A percentile compares a stretch with the other conserved stretches of the same genome.
These are phyloP conservation scores for Thera britannica DNA, from an alignment of 2,888 invertebrate genomes.

Conservation along the genomic window DNA sequence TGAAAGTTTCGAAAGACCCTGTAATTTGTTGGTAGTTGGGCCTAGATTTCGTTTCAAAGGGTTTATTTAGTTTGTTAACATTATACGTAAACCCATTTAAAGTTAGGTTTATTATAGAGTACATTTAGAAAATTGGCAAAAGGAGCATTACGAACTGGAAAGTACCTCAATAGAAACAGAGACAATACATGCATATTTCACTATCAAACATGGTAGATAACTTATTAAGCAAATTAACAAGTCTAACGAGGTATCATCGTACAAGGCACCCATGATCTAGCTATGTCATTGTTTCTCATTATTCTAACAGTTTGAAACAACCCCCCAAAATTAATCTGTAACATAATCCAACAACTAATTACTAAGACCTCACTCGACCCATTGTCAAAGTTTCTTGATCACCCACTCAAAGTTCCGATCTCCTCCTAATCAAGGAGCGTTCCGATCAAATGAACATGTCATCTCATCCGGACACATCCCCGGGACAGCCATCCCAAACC, in stretches of 20 bases:
- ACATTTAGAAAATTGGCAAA: not conserved
- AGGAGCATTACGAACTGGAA: too few relatives aligned
- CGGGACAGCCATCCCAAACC: constrained; percentile 14
- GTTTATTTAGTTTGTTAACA: constrained; percentile 9
- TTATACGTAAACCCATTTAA: constrained; percentile 9
- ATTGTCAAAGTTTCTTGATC: constrained; percentile 30
- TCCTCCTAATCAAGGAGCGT: constrained; percentile 32
- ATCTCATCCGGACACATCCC: constrained; percentile 37
- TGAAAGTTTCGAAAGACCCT: constrained; percentile 14
- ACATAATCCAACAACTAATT: constrained; percentile 23
- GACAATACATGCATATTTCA: too few relatives aligned
- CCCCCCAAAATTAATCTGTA: constrained; percentile 15
- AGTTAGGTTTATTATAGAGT: constrained; percentile 10
- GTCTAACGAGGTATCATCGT: too few relatives aligned
- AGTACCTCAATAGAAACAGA: too few relatives aligned
- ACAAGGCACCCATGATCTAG: too few relatives aligned
- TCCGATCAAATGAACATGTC: constrained; percentile 44
- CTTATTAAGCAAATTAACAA: too few relatives aligned
- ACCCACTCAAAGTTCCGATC: constrained; percentile 21
- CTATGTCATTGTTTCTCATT: too few relatives aligned
- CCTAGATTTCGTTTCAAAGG: constrained; percentile 24
- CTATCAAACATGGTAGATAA: too few relatives aligned
- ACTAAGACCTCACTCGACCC: constrained; percentile 13
- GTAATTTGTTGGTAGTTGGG: constrained; percentile 15
- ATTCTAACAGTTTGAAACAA: not conserved